Percentiles rank a stretch among this genome's conserved stretches.
Conservation (phyloP, 1,140 invertebrate genomes). For the Phenacoccus solenopsis region DNA sequence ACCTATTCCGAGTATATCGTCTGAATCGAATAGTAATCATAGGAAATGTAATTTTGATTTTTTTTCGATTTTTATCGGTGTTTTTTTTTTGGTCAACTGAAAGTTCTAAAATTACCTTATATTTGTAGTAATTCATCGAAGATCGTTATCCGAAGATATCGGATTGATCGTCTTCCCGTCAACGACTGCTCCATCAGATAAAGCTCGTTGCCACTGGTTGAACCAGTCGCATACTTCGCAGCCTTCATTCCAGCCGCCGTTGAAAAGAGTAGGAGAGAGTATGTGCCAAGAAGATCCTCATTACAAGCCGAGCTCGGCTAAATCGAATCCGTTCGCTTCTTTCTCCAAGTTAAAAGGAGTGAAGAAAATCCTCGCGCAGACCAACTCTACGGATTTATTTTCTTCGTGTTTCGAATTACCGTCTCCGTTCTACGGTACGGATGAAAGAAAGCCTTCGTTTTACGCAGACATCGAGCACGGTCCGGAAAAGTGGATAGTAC, state of each 20-base stretch:
- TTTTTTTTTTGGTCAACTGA: neutral
- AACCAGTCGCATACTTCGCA: slow-evolving; percentile 32
- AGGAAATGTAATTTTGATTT: slow-evolving; percentile 27
- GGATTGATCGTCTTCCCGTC: slow-evolving; percentile 39
- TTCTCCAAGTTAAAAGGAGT: slow-evolving; percentile 52
- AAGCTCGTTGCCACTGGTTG: slow-evolving; percentile 52
- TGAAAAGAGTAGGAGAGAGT: slow-evolving; percentile 52
- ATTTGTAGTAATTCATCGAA: slow-evolving; percentile 43
- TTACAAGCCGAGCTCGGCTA: slow-evolving; percentile 43
- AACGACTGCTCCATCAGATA: slow-evolving; percentile 48
- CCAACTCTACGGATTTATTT: slow-evolving; percentile 40
- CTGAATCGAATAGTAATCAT: slow-evolving; percentile 20
- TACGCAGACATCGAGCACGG: neutral
- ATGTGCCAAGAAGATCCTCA: slow-evolving; percentile 68
- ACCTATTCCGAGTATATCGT: neutral
- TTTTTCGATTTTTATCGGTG: slow-evolving; percentile 24
- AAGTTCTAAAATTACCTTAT: slow-evolving; percentile 20
- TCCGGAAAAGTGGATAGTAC: neutral
- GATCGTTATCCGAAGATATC: slow-evolving; percentile 55
- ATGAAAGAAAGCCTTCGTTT: slow-evolving; percentile 17
- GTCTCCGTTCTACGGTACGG: slow-evolving; percentile 34
- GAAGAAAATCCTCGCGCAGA: slow-evolving; percentile 56
- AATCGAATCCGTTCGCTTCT: slow-evolving; percentile 54
- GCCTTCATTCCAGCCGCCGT: slow-evolving; percentile 39
- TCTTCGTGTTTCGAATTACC: slow-evolving; percentile 63